phyloP scores from a whole-genome alignment of 2,797 vertebrate genomes.

The Rhabdophis nuchalis region DNA sequence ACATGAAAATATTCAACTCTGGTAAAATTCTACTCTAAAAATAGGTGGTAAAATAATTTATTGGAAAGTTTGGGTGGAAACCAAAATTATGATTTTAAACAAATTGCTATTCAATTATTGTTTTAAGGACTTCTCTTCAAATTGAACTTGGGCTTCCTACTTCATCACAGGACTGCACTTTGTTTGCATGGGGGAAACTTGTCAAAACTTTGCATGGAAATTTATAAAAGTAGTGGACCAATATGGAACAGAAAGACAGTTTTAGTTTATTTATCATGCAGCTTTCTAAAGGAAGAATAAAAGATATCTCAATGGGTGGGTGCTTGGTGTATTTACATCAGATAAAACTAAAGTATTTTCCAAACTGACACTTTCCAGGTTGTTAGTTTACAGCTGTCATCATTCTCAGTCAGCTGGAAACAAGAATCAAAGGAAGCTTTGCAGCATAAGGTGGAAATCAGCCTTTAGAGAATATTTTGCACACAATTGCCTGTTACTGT shows the following conservation, averaged over 20 bases:
- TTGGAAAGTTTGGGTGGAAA: neutral
- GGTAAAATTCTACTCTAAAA: neutral
- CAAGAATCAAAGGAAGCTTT: neutral
- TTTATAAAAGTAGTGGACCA: neutral
- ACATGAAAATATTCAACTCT: neutral
- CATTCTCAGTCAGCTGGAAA: neutral
- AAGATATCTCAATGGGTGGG: neutral
- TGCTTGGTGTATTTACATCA: neutral
- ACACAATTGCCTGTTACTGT: neutral
- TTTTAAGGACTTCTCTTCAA: neutral
- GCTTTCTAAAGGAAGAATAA: neutral
- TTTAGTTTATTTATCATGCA: neutral
- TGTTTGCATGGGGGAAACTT: neutral
- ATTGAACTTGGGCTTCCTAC: neutral
- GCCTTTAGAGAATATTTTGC: neutral
- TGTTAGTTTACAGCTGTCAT: neutral
- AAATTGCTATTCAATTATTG: neutral
- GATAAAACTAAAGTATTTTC: neutral
- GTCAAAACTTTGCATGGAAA: neutral
- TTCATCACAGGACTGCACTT: neutral
- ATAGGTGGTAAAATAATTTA: neutral
- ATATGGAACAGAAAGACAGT: neutral
- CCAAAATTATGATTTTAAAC: neutral
- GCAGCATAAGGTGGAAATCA: neutral
- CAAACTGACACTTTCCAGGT: neutral